Percentiles rank a stretch among this genome's conserved stretches.
Evolutionary conservation across 2,888 invertebrate genomes (phyloP).

Genomic region (Imbricaverruca yamaguchii): DNA sequence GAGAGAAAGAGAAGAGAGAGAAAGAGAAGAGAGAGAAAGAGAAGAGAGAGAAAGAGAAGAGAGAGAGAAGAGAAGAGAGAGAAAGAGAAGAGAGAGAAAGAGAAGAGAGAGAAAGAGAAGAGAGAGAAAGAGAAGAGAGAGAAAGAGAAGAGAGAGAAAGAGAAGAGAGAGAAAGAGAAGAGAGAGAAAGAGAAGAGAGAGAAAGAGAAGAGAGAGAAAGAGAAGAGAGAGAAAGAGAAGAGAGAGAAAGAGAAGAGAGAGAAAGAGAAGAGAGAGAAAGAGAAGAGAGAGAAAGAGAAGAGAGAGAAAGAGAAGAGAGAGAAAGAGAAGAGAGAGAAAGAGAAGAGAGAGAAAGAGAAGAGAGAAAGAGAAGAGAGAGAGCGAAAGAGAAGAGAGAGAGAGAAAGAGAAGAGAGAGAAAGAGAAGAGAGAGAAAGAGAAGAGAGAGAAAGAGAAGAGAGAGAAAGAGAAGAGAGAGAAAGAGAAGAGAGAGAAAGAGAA

Average conservation of each 20-base stretch:
- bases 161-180: neutral
- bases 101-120: neutral
- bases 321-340: too few species aligned
- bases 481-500: too few species aligned
- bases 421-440: too few species aligned
- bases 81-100: neutral
- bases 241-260: conserved; percentile 15
- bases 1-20: neutral
- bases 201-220: neutral
- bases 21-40: neutral
- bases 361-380: too few species aligned
- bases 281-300: too few species aligned
- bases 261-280: neutral
- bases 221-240: conserved; percentile 15
- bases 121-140: neutral
- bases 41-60: neutral
- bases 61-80: neutral
- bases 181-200: neutral
- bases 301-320: too few species aligned
- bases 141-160: neutral
- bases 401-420: too few species aligned
- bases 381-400: too few species aligned
- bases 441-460: too few species aligned
- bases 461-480: too few species aligned
- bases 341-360: too few species aligned